Percentiles rank a stretch among this genome's conserved stretches.
Conservation (phyloP, 2,113 vertebrate species). For the Rattus norvegicus region GRCr8 NC_086025.1:57250501-57251000, state of each 20-base stretch:
- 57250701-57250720: conserved; percentile 15
- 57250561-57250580: conserved; percentile 51
- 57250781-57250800: neutral
- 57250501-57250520: conserved; percentile 60
- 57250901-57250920: neutral
- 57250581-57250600: conserved; percentile 17
- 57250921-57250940: neutral
- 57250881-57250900: neutral
- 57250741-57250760: neutral
- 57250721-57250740: neutral
- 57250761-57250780: neutral
- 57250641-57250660: conserved; percentile 35
- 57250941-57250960: neutral
- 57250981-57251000: neutral
- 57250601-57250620: neutral
- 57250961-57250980: neutral
- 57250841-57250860: neutral
- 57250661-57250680: conserved; percentile 22
- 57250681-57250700: conserved; percentile 4
- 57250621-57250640: conserved; percentile 47
- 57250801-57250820: neutral
- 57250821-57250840: neutral
- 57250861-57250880: neutral
- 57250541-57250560: conserved; percentile 53
- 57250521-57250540: conserved; percentile 61